A percentile compares a stretch with the other conserved stretches of the same genome.
Evolutionary conservation across 2,888 invertebrate species (phyloP).

Genomic region (Pristionchus exspectatus): DNA sequence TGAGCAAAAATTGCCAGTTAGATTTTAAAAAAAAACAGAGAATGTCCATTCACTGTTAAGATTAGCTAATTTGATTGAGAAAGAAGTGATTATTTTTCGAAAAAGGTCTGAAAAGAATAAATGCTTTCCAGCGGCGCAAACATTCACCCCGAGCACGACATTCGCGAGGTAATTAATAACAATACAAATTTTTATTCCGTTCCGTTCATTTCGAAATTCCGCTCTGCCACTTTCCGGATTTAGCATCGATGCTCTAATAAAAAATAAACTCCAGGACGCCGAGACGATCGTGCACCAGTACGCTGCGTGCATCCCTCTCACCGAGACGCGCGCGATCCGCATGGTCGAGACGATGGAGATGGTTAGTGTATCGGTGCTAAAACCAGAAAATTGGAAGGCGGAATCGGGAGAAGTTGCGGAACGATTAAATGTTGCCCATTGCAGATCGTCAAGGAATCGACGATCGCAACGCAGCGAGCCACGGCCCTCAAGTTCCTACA

Average conservation of each 20-base stretch:
- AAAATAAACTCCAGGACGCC: neutral
- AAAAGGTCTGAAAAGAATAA: neutral
- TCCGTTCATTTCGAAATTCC: too few species aligned
- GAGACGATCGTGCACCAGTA: constrained; percentile 9
- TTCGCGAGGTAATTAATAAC: neutral
- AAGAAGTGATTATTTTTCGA: neutral
- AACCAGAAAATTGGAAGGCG: neutral
- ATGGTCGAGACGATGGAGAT: constrained; percentile 39
- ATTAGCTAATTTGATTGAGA: too few species aligned
- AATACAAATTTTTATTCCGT: too few species aligned
- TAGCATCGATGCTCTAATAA: too few species aligned
- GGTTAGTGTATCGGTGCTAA: neutral
- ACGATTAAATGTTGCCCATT: neutral
- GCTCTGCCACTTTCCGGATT: too few species aligned
- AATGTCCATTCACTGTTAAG: too few species aligned
- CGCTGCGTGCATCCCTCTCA: neutral
- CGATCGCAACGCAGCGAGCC: constrained; percentile 25
- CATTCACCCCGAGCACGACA: constrained; percentile 26
- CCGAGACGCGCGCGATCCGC: neutral
- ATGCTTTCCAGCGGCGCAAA: constrained; percentile 23
- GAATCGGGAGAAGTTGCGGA: neutral
- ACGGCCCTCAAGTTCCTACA: constrained; percentile 34
- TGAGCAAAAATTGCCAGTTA: constrained; percentile 11
- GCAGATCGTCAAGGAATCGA: constrained; percentile 25
- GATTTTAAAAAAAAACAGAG: neutral